phyloP scores from a whole-genome alignment of 2,888 invertebrate species.

The Diachrysia chrysitis region DNA sequence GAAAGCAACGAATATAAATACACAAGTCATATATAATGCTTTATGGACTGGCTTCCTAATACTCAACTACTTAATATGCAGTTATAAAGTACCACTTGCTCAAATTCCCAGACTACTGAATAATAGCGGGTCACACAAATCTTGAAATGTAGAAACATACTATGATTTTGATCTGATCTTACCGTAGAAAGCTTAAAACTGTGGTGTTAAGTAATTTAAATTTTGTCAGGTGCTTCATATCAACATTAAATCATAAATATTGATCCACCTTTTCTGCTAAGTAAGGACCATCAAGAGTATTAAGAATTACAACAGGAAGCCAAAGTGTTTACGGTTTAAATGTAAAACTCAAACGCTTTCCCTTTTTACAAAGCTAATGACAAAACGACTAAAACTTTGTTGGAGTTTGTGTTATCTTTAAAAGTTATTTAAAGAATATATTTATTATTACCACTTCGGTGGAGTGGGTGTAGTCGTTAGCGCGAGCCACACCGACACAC shows the following conservation, averaged over 20 bases:
- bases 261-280: not conserved
- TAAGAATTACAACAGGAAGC: not conserved
- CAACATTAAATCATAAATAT: not conserved
- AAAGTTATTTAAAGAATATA: constrained; percentile 12
- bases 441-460: constrained; percentile 1
- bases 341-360: constrained; percentile 7
- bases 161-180: not conserved
- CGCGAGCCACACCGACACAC: no score
- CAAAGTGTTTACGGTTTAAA: constrained; percentile 1
- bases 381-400: constrained; percentile 17
- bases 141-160: not conserved
- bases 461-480: not conserved
- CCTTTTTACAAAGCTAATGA: constrained; percentile 26
- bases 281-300: not conserved
- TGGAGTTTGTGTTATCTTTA: constrained; percentile 20
- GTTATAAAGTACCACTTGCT: not conserved
- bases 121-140: not conserved
- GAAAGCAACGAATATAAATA: not conserved
- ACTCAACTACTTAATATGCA: not conserved
- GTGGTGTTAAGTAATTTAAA: not conserved
- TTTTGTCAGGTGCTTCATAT: not conserved
- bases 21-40: not conserved
- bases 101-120: not conserved
- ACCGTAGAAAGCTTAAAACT: not conserved
- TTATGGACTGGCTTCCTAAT: constrained; percentile 4